Evolutionary conservation across 64 coral and sea anemone genomes (phyloP), one percentile per base, ranked within the genome.

Genomic region (Orbicella faveolata): DNA sequence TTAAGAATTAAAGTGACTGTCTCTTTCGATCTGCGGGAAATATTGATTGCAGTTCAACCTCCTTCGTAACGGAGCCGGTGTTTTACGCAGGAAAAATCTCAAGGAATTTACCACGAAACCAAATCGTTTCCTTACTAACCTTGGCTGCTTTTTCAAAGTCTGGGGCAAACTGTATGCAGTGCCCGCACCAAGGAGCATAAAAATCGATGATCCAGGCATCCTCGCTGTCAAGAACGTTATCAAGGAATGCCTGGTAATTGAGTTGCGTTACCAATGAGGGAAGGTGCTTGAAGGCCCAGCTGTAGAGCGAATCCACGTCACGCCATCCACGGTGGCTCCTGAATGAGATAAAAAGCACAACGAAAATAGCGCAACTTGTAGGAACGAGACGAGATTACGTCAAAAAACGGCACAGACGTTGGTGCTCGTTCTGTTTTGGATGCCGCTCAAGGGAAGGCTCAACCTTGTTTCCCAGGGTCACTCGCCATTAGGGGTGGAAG

Each of bases 161-260:
- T n/a, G 97, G 97, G 75, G 97, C 97, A 95, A 99, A 99, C 36
- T 90, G 97, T 54, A 99, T 90, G 57, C 97, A 99, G 52, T 95
- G 97, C 4, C 97, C 97, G 61, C 97, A 99, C 97, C 97, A 99
- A 2, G 97, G 97, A 34, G 97, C 86, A 23, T 88, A 99, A 67
- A 99, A 99, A 55, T 99, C 97, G 9, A 99, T 66, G 36, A 99
- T 57, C 97, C 97, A 99, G 0, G 97, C 73, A 21, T 93, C 94
- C n/a, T 96, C 91, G 30, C 89, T 69, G 26, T 75, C 52, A 15
- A 99, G 79, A 18, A 99, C 75, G 23, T 73, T 87, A n/a, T 89
- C 92, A 57, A 89, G 79, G 72, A 99, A 99, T 76, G 89, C 69
- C 53, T 99, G 37, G 15, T 86, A 81, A 57, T 81, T 86, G 14